Evolutionary conservation across 2,113 vertebrate genomes (phyloP).

Genomic region (Coregonus clupeaformis): DNA sequence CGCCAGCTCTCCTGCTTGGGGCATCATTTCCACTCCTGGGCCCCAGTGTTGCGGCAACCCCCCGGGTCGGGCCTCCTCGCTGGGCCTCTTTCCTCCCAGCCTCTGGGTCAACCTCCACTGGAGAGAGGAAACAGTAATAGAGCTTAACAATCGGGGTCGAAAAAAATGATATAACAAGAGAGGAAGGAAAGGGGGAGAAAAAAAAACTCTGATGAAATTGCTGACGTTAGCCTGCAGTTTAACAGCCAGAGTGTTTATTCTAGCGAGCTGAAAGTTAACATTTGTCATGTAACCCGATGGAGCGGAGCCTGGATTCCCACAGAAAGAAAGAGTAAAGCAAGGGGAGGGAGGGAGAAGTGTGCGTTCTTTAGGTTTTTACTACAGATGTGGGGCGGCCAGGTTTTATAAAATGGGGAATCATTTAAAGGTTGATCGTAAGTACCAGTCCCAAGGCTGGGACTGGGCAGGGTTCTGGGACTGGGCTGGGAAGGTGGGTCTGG

Average conservation of each 20-base stretch:
- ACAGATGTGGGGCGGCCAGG: constrained; percentile 60
- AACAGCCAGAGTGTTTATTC: constrained; percentile 66
- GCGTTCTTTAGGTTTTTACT: constrained; percentile 48
- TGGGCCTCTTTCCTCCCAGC: constrained; percentile 24
- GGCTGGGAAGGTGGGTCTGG: constrained; percentile 59
- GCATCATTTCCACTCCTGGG: constrained; percentile 79
- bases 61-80: constrained; percentile 32
- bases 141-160: constrained; percentile 51
- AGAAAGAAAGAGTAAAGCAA: constrained; percentile 48
- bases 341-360: constrained; percentile 12
- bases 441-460: constrained; percentile 60
- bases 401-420: constrained; percentile 70
- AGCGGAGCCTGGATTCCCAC: constrained; percentile 59
- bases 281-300: constrained; percentile 68
- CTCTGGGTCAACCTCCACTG: constrained; percentile 59
- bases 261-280: constrained; percentile 59
- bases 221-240: constrained; percentile 59
- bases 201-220: constrained; percentile 58
- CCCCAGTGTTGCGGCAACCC: constrained; percentile 52
- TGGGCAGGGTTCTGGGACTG: constrained; percentile 54
- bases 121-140: constrained; percentile 43
- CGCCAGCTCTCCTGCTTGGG: constrained; percentile 61
- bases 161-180: constrained; percentile 28
- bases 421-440: constrained; percentile 71
- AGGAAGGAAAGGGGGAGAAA: constrained; percentile 18